Conservation (phyloP, 2,113 vertebrate species). For the Antechinus flavipes region DNA sequence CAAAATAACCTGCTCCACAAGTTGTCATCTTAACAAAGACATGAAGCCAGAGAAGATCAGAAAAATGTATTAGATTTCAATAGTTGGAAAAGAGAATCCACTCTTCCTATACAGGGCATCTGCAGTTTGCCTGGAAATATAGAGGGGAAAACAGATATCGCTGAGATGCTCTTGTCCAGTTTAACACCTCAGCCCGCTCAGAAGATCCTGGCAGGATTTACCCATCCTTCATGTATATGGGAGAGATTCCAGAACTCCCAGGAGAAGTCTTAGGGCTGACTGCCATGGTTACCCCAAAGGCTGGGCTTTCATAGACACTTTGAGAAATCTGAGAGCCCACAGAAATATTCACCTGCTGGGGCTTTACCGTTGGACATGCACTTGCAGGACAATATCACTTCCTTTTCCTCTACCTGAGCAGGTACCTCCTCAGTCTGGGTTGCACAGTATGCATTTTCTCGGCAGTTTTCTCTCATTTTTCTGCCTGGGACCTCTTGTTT, state of each 20-base stretch:
- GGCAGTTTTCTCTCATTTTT: neutral
- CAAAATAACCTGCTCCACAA: neutral
- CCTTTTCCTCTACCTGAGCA: neutral
- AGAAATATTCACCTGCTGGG: neutral
- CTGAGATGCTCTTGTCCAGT: neutral
- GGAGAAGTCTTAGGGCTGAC: neutral
- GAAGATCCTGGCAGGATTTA: neutral
- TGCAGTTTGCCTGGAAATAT: neutral
- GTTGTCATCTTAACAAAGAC: neutral
- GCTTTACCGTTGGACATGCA: too few relatives aligned
- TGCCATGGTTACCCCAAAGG: neutral
- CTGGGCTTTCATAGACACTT: neutral
- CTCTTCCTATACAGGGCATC: neutral
- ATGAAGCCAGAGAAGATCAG: neutral
- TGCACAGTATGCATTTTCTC: neutral
- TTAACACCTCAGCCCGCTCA: neutral
- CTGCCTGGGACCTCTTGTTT: neutral
- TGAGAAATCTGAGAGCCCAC: neutral
- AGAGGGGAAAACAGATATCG: neutral
- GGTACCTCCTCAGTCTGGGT: neutral
- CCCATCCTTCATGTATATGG: neutral
- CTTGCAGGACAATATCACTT: neutral
- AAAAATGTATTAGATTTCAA: neutral
- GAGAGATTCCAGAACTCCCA: neutral
- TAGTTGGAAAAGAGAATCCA: neutral